Percentiles rank a stretch among this genome's conserved stretches.
phyloP scores from a whole-genome alignment of 2,888 invertebrate species.

The Ophonus ardosiacus region DNA sequence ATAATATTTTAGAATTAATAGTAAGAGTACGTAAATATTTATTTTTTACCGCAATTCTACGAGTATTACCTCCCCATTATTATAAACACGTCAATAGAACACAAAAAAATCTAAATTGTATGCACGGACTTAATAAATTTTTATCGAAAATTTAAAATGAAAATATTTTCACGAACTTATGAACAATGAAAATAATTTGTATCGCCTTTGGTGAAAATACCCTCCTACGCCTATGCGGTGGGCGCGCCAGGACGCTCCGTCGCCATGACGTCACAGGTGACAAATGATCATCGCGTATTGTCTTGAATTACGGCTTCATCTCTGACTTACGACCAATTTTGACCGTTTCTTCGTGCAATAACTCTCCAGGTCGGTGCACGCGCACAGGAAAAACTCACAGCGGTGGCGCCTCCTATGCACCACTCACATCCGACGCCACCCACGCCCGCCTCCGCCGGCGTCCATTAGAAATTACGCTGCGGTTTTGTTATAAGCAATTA shows the following conservation, averaged over 20 bases:
- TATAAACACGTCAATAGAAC: too few species aligned
- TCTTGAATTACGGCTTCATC: slow-evolving; percentile 63
- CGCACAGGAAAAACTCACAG: slow-evolving; percentile 34
- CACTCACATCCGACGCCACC: not conserved
- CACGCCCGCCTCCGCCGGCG: not conserved
- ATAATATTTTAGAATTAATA: too few species aligned
- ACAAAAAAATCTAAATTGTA: too few species aligned
- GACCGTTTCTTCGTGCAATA: slow-evolving; percentile 63
- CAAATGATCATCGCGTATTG: slow-evolving; percentile 64
- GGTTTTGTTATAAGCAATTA: slow-evolving; percentile 56
- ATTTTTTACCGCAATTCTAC: too few species aligned
- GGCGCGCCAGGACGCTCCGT: slow-evolving; percentile 9
- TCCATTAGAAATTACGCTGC: slow-evolving; percentile 48
- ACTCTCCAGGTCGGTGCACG: slow-evolving; percentile 46
- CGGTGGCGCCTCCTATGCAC: not conserved
- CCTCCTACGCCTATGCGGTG: not conserved
- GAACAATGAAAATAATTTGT: not conserved
- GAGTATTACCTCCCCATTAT: too few species aligned
- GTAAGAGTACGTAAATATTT: too few species aligned
- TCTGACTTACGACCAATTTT: slow-evolving; percentile 63
- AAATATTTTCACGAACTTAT: too few species aligned
- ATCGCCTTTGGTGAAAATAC: not conserved
- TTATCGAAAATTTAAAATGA: too few species aligned
- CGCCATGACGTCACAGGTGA: slow-evolving; percentile 58
- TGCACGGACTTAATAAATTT: too few species aligned